phyloP scores from a whole-genome alignment of 2,888 invertebrate genomes.

The Drosophila lutescens region DNA sequence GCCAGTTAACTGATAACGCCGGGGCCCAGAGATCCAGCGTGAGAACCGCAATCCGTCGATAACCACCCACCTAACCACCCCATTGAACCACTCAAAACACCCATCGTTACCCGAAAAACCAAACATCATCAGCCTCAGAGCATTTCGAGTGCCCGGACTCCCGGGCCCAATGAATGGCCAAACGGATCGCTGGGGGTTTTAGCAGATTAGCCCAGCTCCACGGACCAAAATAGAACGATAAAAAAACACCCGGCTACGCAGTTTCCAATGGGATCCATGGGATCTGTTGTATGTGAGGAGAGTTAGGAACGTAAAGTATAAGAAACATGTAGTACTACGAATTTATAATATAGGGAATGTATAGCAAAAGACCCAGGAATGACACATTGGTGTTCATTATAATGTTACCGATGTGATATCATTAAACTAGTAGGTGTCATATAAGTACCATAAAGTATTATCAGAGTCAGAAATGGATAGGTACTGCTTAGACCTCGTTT shows the following conservation, averaged over 20 bases:
- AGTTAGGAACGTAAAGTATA: no score
- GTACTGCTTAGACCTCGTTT: background rate
- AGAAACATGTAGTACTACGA: no score
- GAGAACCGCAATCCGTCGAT: constrained; percentile 79
- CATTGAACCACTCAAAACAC: background rate
- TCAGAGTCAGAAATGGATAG: background rate
- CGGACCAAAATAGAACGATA: constrained; percentile 37
- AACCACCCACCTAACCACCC: constrained; percentile 32
- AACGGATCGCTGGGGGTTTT: constrained; percentile 41
- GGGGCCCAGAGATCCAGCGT: constrained; percentile 57
- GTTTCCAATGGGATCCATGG: background rate
- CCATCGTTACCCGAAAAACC: background rate
- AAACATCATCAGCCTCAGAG: no score
- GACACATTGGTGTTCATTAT: background rate
- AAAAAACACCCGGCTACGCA: background rate
- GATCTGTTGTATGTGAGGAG: background rate
- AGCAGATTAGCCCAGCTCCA: constrained; percentile 27
- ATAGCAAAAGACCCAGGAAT: background rate
- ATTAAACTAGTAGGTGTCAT: background rate
- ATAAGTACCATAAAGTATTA: constrained; percentile 6
- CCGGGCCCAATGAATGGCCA: constrained; percentile 18
- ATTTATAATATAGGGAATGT: no score
- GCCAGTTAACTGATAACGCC: constrained; percentile 49
- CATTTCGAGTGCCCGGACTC: constrained; percentile 19
- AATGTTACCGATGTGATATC: background rate